Evolutionary conservation across 23 tunicate genomes (phyloP).

Genomic region (Botrylloides violaceus): DNA sequence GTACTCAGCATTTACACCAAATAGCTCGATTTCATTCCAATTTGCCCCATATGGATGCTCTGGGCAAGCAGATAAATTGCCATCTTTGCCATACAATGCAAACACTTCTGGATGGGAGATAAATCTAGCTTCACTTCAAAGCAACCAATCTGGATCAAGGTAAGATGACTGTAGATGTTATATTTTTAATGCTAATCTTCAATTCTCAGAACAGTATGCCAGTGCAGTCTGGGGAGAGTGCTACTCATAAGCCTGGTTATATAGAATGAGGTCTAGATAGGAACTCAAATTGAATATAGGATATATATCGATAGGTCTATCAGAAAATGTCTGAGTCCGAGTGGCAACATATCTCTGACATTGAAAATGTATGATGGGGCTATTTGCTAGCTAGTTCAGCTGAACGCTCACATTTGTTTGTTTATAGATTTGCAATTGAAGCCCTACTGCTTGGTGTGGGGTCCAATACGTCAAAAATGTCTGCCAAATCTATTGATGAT

Average conservation of each 20-base stretch:
- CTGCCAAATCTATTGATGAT: constrained; percentile 34
- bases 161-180: too few relatives aligned
- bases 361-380: too few relatives aligned
- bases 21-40: constrained; percentile 5
- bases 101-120: constrained; percentile 20
- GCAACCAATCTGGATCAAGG: constrained; percentile 16
- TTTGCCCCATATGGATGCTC: background rate
- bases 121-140: background rate
- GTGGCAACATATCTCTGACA: too few relatives aligned
- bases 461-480: constrained; percentile 6
- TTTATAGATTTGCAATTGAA: constrained; percentile 9
- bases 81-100: constrained; percentile 13
- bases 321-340: too few relatives aligned
- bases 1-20: background rate
- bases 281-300: too few relatives aligned
- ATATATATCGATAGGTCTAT: too few relatives aligned
- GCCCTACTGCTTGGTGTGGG: background rate
- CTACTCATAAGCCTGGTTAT: too few relatives aligned
- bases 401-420: background rate
- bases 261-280: too few relatives aligned
- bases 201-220: too few relatives aligned
- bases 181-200: too few relatives aligned
- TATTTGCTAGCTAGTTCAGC: too few relatives aligned
- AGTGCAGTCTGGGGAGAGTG: too few relatives aligned
- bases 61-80: constrained; percentile 12